Percentiles rank a stretch among this genome's conserved stretches.
These are phyloP conservation scores for Drosophila multiciliata DNA, from an alignment of 2,888 invertebrate genomes.

Conservation along the genomic window DNA sequence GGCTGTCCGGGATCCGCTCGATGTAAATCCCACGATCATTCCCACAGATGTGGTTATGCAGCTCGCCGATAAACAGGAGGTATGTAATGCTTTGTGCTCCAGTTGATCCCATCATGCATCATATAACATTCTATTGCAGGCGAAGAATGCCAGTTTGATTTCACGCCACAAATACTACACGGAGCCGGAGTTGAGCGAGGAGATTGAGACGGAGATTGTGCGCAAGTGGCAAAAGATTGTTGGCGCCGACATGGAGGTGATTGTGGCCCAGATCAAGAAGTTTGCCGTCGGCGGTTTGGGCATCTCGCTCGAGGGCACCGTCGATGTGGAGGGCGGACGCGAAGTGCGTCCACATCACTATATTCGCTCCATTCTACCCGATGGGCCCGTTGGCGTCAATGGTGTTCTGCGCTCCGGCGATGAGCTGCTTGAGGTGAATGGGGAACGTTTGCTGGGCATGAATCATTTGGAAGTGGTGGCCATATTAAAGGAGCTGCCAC, in stretches of 20 bases:
- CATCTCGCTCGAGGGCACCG: conserved; percentile 98
- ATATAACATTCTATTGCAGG: conserved; percentile 38
- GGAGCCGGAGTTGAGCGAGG: conserved; percentile 87
- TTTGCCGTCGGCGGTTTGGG: conserved; percentile 97
- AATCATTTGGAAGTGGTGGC: conserved; percentile 97
- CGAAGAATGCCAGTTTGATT: conserved; percentile 77
- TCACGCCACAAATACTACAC: conserved; percentile 84
- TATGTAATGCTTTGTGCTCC: conserved; percentile 29
- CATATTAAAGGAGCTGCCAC: conserved; percentile 95
- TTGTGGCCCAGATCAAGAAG: conserved; percentile 92
- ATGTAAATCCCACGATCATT: conserved; percentile 79
- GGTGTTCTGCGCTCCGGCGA: conserved; percentile 96
- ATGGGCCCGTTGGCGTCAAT: conserved; percentile 98
- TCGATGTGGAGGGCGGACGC: conserved; percentile 98
- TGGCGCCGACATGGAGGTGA: conserved; percentile 91
- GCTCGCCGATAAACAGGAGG: conserved; percentile 75
- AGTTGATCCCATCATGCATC: no score
- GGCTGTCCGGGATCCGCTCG: conserved; percentile 83
- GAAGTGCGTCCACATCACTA: conserved; percentile 99
- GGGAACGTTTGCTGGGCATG: conserved; percentile 92
- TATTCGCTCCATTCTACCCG: conserved; percentile 97
- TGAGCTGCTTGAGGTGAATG: conserved; percentile 97
- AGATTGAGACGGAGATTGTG: conserved; percentile 91
- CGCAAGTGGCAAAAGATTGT: conserved; percentile 94
- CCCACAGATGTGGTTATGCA: conserved; percentile 78